Percentiles rank a stretch among this genome's conserved stretches.
These are phyloP conservation scores for Liparis tanakae DNA, from an alignment of 2,797 vertebrate genomes.

Conservation along the genomic window DNA sequence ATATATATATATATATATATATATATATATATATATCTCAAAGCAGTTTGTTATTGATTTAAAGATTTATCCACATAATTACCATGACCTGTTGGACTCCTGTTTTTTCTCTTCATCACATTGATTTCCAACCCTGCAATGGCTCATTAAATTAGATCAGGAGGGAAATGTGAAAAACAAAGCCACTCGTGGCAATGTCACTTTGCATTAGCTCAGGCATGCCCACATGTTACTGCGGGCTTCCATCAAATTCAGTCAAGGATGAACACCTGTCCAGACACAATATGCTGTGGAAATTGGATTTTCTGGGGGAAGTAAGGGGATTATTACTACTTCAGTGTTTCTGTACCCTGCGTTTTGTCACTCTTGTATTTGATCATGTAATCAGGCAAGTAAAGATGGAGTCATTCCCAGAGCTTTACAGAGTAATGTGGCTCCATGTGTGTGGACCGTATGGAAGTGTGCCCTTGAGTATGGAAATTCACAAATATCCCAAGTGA, in stretches of 20 bases:
- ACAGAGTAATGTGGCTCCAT: slow-evolving; percentile 61
- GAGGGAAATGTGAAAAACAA: slow-evolving; percentile 56
- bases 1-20: too few relatives aligned
- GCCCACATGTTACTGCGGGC: slow-evolving; percentile 54
- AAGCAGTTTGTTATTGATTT: slow-evolving; percentile 29
- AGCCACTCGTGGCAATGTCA: slow-evolving; percentile 67
- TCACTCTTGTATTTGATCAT: slow-evolving; percentile 70
- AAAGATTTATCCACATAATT: slow-evolving; percentile 36
- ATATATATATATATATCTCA: background rate
- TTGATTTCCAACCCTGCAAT: slow-evolving; percentile 31
- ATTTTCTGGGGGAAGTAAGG: slow-evolving; percentile 67
- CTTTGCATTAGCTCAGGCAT: slow-evolving; percentile 68
- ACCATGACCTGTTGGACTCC: slow-evolving; percentile 24
- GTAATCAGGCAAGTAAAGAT: slow-evolving; percentile 70
- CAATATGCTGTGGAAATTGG: slow-evolving; percentile 72
- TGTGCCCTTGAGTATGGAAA: slow-evolving; percentile 67
- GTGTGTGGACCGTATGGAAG: slow-evolving; percentile 28
- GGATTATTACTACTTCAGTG: slow-evolving; percentile 71
- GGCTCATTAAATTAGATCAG: slow-evolving; percentile 63
- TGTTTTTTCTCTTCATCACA: slow-evolving; percentile 30
- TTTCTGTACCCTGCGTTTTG: slow-evolving; percentile 64
- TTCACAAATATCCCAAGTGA: slow-evolving; percentile 51
- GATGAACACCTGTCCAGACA: slow-evolving; percentile 63
- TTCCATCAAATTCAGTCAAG: slow-evolving; percentile 74
- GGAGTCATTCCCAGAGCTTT: slow-evolving; percentile 71